Percentiles rank a stretch among this genome's conserved stretches.
Evolutionary conservation across 2,797 vertebrate species (phyloP).

Genomic region (Poliocrania exsul): DNA sequence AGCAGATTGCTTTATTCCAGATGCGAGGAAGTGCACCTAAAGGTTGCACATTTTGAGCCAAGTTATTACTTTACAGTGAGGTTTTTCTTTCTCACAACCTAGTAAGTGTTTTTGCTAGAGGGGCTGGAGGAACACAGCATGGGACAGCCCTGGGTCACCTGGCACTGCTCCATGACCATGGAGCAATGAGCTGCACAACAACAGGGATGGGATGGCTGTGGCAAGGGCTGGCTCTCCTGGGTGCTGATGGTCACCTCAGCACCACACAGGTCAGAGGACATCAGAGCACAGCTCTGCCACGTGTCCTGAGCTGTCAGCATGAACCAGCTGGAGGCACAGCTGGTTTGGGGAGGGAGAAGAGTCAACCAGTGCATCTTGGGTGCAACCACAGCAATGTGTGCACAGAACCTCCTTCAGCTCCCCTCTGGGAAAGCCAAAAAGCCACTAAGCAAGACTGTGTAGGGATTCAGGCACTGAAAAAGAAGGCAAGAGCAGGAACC

Average conservation of each 20-base stretch:
- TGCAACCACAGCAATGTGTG: not conserved
- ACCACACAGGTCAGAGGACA: not conserved
- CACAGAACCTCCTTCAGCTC: not conserved
- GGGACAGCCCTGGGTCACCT: not conserved
- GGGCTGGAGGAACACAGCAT: not conserved
- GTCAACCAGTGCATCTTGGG: not conserved
- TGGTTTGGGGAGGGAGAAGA: fast-evolving
- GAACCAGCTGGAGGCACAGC: not conserved
- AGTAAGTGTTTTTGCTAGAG: not conserved
- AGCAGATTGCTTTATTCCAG: constrained; percentile 1
- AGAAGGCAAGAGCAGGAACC: not conserved
- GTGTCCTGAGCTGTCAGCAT: fast-evolving
- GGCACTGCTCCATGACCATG: not conserved
- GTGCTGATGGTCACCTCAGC: not conserved
- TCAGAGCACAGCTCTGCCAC: not conserved
- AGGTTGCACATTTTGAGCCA: not conserved
- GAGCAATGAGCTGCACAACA: not conserved
- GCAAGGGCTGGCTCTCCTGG: not conserved
- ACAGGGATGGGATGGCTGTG: not conserved
- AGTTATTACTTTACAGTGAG: not conserved
- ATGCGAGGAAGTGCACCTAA: not conserved
- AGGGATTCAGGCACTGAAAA: not conserved
- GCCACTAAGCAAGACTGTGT: not conserved
- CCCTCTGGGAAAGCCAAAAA: not conserved
- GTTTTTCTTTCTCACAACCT: not conserved